Base-by-base conservation (phyloP, 2,797 vertebrate species). In the Champsocephalus esox region DNA sequence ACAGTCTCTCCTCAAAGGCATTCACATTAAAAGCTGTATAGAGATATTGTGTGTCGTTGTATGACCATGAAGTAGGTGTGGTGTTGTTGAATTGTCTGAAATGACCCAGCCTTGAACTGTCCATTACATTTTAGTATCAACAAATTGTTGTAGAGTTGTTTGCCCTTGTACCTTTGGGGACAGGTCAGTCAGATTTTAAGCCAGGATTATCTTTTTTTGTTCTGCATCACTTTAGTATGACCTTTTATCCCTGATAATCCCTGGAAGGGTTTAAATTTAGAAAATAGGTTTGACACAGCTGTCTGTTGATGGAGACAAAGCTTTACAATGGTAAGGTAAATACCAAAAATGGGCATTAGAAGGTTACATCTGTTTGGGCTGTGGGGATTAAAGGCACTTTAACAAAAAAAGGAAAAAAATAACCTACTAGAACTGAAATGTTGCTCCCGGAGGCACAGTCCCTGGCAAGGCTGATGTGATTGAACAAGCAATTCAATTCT, bases 341-440 rank as follows among this genome's bases (percentile, higher is more conserved):
- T 58, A 73, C 68, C 51, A 44, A 55, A 79, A 69, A 74, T 60
- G 75, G 73, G 55, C 49, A 67, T 69, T 73, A 75, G 56, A 74
- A 73, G 84, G 88, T 81, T 87, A 87, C 88, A 91, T 90, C 83
- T 88, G 84, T 84, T 92, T 90, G 88, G 83, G 84, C 81, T 83
- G 38, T 68, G 69, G 64, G 89, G 92, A 93, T 92, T 92, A 92
- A 82, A 81, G 75, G 68, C 75, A 87, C 70, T 75, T 63, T 66
- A 74, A 74, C 66, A 80, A 71, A 73, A 66, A 63, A 61, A 61
- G 59, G 21, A 69, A 59, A 54, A 45, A 17, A 57, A 13, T 4
- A 66, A 70, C 49, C 54, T 81, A 88, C 90, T 73, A 79, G 43
- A 90, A 79, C 83, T 69, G 81, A 79, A 43, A 73, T 82, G 89